Evolutionary conservation across 2,113 vertebrate genomes (phyloP), one percentile per base, ranked within the genome.

Genomic region (Coryphaenoides rupestris): DNA sequence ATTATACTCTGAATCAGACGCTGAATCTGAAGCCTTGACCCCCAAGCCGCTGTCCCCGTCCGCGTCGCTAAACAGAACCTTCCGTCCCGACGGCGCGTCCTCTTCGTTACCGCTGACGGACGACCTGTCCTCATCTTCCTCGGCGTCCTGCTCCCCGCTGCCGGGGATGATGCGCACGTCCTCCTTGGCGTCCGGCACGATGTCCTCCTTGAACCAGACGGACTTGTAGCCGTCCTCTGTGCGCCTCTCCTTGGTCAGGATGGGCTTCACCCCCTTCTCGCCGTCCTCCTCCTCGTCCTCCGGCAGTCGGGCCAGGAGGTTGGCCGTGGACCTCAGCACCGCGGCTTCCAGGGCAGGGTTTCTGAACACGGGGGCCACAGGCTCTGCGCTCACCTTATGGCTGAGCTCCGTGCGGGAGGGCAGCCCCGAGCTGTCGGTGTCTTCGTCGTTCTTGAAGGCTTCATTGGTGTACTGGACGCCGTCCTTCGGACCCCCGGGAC

Each of bases 171-270:
- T 87, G 46, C 91, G 78, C 60, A 89, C 88, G 21, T 91, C 89
- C 49, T 89, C 90, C 58, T 87, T 90, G 62, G 85, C 83, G 2
- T 86, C 12, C 1, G 90, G 91, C 54, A 90, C 84, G 2, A 92
- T 92, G 63, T 93, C 90, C 53, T 90, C 75, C 50, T 89, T 91
- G 68, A 93, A 93, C 92, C 92, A 93, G 5, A 93, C 92, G 0
- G 91, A 76, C 69, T 93, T 93, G 83, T 93, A 93, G 2, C 92
- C 91, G 0, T 89, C 89, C 10, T 92, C 91, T 23, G 49, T n/a
- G 2, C 80, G 85, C 7, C 86, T 79, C 62, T 92, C 91, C 65
- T 92, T 93, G 54, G 91, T 93, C 54, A 93, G 86, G 62, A 94
- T 94, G 50, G 93, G 91, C 62, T 88, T 93, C 22, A 93, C 89